These are phyloP conservation scores for Sinodicranocentrus sp. DNA, from an alignment of 2,888 invertebrate species.

Conservation along the genomic window DNA sequence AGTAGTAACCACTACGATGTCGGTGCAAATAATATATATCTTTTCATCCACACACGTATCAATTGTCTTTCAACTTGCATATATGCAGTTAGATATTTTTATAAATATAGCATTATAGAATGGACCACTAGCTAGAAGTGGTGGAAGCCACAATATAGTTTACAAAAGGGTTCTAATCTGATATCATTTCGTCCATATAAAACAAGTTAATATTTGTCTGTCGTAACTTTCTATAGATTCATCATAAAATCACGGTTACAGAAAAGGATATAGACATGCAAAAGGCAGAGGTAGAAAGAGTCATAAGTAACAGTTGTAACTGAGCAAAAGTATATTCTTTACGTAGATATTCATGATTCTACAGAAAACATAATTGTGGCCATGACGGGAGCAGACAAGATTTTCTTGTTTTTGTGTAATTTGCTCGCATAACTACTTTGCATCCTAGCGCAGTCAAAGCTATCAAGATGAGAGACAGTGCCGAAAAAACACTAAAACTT, in stretches of 20 bases:
- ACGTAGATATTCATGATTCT: background rate
- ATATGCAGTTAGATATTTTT: background rate
- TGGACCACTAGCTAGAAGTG: too few relatives aligned
- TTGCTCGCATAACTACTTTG: background rate
- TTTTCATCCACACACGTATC: background rate
- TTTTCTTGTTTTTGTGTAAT: conserved; percentile 55
- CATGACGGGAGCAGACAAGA: conserved; percentile 55
- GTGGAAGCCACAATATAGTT: background rate
- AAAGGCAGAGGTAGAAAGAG: conserved; percentile 4
- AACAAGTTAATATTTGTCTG: conserved; percentile 44
- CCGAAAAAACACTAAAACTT: too few relatives aligned
- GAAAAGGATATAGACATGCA: background rate
- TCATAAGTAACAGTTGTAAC: background rate
- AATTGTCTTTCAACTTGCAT: background rate
- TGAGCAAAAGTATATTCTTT: background rate
- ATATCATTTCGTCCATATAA: conserved; percentile 23
- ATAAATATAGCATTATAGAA: background rate
- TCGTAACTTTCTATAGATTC: conserved; percentile 60
- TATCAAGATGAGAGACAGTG: too few relatives aligned
- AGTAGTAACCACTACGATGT: background rate
- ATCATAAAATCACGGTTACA: conserved; percentile 13
- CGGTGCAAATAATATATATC: background rate
- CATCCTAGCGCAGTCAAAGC: too few relatives aligned
- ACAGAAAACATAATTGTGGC: conserved; percentile 25
- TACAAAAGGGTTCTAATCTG: conserved; percentile 8